Conservation (phyloP, 2,888 invertebrate species). For the Dicyrtomina minuta region DNA sequence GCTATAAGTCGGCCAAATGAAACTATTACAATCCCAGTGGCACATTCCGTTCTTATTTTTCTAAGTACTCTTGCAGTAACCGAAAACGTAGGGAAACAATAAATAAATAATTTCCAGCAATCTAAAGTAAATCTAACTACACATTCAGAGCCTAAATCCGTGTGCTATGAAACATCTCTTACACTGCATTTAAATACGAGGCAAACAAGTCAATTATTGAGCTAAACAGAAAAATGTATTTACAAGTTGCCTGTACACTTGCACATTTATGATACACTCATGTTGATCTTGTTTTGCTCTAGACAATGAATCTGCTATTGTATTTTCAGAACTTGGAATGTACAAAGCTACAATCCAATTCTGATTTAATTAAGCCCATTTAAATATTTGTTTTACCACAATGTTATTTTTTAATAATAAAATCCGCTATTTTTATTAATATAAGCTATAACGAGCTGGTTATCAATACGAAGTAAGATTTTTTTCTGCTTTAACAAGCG, state of each 20-base stretch:
- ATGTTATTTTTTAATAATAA: not conserved
- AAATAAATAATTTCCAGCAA: not conserved
- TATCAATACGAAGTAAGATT: not conserved
- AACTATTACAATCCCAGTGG: not conserved
- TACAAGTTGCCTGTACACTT: not conserved
- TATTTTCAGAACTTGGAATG: constrained; percentile 3
- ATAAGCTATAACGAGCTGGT: not conserved
- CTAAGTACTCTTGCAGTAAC: not conserved
- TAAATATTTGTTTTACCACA: not conserved
- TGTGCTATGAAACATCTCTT: too few species aligned
- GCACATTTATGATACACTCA: not conserved
- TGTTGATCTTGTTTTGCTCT: not conserved
- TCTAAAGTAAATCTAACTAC: not conserved
- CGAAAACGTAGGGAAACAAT: constrained; percentile 2
- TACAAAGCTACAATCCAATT: not conserved
- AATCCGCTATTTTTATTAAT: constrained; percentile 3
- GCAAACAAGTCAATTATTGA: too few species aligned
- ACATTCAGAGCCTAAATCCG: not conserved
- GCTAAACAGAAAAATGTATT: too few species aligned
- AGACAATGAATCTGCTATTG: constrained; percentile 1
- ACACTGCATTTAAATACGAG: too few species aligned
- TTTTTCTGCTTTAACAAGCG: not conserved
- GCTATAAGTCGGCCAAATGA: not conserved
- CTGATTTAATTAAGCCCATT: not conserved
- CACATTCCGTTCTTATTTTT: not conserved